phyloP scores from a whole-genome alignment of 2,113 vertebrate genomes.

The Artemisiospiza belli region DNA sequence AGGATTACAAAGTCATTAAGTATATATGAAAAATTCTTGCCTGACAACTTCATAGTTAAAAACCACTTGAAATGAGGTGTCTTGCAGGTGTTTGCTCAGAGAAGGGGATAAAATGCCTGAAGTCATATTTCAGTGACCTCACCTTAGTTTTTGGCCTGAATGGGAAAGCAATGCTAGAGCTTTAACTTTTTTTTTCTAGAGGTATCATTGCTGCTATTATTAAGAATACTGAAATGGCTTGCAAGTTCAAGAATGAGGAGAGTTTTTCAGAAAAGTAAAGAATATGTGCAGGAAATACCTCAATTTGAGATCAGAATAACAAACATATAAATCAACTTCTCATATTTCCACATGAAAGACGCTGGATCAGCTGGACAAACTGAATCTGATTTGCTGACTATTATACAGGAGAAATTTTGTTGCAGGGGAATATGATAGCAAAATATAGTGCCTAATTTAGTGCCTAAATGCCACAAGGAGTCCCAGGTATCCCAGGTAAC shows the following conservation, averaged over 20 bases:
- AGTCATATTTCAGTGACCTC: not conserved
- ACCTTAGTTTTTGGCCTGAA: not conserved
- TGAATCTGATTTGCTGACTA: not conserved
- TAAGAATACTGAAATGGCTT: not conserved
- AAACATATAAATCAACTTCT: not conserved
- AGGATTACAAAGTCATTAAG: not conserved
- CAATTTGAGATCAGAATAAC: not conserved
- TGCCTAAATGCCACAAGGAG: not conserved
- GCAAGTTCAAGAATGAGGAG: not conserved
- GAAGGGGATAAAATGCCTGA: not conserved
- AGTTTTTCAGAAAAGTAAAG: not conserved
- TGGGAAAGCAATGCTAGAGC: not conserved
- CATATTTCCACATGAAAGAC: not conserved
- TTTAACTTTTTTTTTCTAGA: not conserved
- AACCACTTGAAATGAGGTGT: not conserved
- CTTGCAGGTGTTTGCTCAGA: not conserved
- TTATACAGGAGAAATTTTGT: not conserved
- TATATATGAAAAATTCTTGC: not conserved
- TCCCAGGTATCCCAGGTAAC: not conserved
- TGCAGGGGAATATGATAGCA: not conserved
- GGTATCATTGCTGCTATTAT: not conserved
- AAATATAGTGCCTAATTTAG: not conserved
- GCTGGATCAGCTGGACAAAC: not conserved
- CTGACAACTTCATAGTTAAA: not conserved
- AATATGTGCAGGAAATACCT: not conserved